These are phyloP conservation scores for Pseudotriccus pelzelni DNA, from an alignment of 2,797 vertebrate species.

Conservation along the genomic window DNA sequence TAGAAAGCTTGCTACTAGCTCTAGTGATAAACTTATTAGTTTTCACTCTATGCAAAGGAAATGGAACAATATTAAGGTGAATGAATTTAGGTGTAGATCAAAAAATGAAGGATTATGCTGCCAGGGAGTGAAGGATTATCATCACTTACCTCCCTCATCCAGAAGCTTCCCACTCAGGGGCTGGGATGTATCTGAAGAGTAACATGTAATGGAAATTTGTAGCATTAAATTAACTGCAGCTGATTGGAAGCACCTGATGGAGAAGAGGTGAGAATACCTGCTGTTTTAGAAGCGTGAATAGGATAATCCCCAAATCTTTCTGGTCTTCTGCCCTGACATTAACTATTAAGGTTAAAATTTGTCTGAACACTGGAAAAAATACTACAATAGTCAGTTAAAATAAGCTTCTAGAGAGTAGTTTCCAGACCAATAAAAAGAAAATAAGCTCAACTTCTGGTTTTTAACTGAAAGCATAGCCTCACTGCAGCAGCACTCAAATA, in stretches of 20 bases:
- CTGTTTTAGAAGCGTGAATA: conserved; percentile 68
- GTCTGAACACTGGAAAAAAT: conserved; percentile 21
- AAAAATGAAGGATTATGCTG: conserved; percentile 68
- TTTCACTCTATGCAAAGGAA: conserved; percentile 64
- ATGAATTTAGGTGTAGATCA: conserved; percentile 64
- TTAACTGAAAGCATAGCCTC: not conserved
- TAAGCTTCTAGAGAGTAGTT: not conserved
- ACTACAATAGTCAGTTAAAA: not conserved
- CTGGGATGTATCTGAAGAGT: conserved; percentile 70
- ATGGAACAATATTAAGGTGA: conserved; percentile 69
- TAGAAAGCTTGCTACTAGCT: conserved; percentile 63
- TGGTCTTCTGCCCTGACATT: conserved; percentile 62
- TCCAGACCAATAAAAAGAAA: not conserved
- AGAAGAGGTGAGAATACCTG: conserved; percentile 70
- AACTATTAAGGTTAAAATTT: conserved; percentile 53
- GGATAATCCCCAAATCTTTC: conserved; percentile 53
- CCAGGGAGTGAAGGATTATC: conserved; percentile 54
- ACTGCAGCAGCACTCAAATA: not conserved
- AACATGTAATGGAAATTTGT: conserved; percentile 70
- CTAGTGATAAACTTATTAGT: conserved; percentile 64
- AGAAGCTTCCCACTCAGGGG: conserved; percentile 66
- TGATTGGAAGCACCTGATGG: conserved; percentile 68
- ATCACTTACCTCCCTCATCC: conserved; percentile 73
- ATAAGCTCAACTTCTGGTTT: not conserved
- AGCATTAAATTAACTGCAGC: conserved; percentile 66